A percentile compares a stretch with the other conserved stretches of the same genome.
These are phyloP conservation scores for Fringilla coelebs DNA, from an alignment of 2,797 vertebrate species.

Conservation along the genomic window DNA sequence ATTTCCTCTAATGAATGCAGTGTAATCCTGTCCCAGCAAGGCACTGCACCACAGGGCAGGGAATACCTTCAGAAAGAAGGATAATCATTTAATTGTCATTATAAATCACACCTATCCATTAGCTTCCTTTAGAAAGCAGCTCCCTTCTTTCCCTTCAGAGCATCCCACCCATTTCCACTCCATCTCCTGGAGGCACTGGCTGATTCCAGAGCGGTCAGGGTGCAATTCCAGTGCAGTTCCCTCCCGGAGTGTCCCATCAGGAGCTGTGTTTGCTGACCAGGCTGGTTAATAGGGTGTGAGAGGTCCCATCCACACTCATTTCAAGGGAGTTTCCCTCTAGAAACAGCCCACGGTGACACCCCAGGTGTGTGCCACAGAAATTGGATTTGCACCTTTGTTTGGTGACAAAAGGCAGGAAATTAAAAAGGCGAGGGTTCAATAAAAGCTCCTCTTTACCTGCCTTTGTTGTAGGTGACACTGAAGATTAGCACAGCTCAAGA, in stretches of 20 bases:
- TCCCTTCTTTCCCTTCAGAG: neutral
- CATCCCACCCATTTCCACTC: neutral
- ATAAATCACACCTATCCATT: neutral
- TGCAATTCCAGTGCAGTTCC: neutral
- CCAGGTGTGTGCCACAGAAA: neutral
- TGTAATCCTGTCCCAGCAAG: neutral
- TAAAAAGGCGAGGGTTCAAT: neutral
- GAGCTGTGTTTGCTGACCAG: neutral
- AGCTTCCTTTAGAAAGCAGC: neutral
- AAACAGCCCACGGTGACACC: neutral
- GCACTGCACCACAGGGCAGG: neutral
- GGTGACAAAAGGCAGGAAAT: slow-evolving; percentile 17
- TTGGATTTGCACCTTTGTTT: neutral
- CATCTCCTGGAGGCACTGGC: neutral
- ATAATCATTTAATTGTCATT: neutral
- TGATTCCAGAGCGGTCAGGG: neutral
- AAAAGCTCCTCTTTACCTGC: neutral
- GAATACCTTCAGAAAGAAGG: neutral
- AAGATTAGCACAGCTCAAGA: neutral
- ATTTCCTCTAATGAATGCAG: neutral
- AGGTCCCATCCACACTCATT: neutral
- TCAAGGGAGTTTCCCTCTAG: neutral
- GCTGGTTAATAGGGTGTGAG: neutral
- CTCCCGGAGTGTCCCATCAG: neutral
- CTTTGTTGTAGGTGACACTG: neutral